Evolutionary conservation across 2,888 invertebrate genomes (phyloP).

Genomic region (Gnatocerus cornutus): DNA sequence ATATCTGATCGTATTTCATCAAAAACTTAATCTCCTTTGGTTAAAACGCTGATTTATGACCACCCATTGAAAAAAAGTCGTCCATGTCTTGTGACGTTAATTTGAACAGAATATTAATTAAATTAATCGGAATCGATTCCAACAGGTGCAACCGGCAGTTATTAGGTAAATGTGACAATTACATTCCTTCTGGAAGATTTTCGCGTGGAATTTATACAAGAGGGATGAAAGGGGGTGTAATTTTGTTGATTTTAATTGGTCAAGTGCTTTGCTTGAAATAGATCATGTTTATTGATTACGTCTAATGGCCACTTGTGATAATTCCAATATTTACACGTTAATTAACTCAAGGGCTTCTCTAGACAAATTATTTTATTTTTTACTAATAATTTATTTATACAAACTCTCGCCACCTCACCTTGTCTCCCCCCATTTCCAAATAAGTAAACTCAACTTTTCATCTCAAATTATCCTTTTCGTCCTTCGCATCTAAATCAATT

Average conservation of each 20-base stretch:
- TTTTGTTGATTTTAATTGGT: neutral
- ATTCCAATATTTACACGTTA: no score
- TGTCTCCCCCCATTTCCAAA: neutral
- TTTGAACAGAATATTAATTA: constrained; percentile 16
- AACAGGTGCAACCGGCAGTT: constrained; percentile 22
- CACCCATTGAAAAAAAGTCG: neutral
- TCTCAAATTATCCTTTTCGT: neutral
- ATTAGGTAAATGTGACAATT: constrained; percentile 25
- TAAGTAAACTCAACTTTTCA: neutral
- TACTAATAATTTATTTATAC: no score
- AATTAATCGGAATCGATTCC: constrained; percentile 18
- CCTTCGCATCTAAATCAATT: constrained; percentile 7
- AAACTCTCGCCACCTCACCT: no score
- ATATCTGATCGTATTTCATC: no score
- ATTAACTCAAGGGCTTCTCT: neutral
- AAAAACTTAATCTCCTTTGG: no score
- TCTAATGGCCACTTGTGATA: constrained; percentile 9
- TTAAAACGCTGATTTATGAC: no score
- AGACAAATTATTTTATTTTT: no score
- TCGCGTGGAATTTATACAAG: neutral
- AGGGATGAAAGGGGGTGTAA: neutral
- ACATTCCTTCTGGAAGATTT: constrained; percentile 16
- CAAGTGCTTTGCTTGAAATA: neutral
- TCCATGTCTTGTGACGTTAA: constrained; percentile 9
- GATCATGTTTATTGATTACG: neutral